Evolutionary conservation across 2,797 vertebrate genomes (phyloP), one percentile per base, ranked within the genome.

Genomic region (Ciconia nigra): DNA sequence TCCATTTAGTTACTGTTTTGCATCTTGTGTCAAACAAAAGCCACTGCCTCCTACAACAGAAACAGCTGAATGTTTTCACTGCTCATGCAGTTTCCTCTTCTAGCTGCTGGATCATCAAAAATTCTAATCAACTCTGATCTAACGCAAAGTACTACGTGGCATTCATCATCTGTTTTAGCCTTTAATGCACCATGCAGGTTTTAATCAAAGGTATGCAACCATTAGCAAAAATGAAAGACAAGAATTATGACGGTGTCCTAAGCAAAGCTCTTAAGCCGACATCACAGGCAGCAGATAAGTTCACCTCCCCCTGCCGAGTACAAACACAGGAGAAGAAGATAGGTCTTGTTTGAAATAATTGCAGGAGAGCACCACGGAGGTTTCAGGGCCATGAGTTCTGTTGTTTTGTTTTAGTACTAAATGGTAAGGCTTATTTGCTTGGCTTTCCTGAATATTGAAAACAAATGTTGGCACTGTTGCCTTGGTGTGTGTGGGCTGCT

Each of bases 201-300:
- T 98, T 98, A 98, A 98, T 98, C 98, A 98, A 98, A 98, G 97
- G 96, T 98, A 97, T 96, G 94, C 94, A 97, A 96, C 96, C 92
- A 98, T 96, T 97, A 95, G 97, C 97, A 96, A 92, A 98, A 97
- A 96, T 92, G 93, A 97, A 82, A 94, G 97, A 93, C 35, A 62
- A 97, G 96, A 98, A 97, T 96, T 96, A 98, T 98, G 96, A 96
- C 12, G 79, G 95, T 87, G 88, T 94, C 81, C 73, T 96, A 82
- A 41, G 72, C 91, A 80, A 96, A 89, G 93, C 81, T 95, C 89
- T 97, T 77, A 96, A 97, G 94, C 76, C 28, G 42, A 71, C 92
- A 97, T 94, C 89, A 93, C 81, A 97, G 87, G 83, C 83, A 96
- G 87, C 72, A 82, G 88, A 85, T 24, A 93, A 76, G 55, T 95